Conservation (phyloP, 2,797 vertebrate species). For the Sebastes hubbsi region DNA sequence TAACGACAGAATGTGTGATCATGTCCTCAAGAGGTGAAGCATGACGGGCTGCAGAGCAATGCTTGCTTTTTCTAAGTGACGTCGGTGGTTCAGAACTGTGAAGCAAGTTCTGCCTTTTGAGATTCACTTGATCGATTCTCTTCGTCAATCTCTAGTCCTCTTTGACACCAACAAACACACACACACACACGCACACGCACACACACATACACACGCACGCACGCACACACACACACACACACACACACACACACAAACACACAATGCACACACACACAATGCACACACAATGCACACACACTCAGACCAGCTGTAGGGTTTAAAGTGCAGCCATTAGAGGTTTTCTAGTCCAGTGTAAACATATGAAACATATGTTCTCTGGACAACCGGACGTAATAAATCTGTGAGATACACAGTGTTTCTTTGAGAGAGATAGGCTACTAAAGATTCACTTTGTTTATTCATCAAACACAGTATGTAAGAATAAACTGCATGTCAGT, state of each 20-base stretch:
- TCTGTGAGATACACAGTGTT: slow-evolving; percentile 1
- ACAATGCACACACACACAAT: neutral
- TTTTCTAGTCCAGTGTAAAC: slow-evolving; percentile 29
- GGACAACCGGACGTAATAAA: slow-evolving; percentile 33
- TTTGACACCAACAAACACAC: neutral
- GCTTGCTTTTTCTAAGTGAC: neutral
- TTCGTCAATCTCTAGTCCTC: neutral
- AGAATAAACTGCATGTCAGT: neutral
- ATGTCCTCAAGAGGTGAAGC: slow-evolving; percentile 17
- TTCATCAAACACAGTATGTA: neutral
- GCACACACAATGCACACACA: neutral
- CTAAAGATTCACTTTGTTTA: slow-evolving; percentile 2
- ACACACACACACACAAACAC: neutral
- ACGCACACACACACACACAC: neutral
- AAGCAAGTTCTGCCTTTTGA: neutral
- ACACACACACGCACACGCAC: neutral
- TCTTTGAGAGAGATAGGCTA: neutral
- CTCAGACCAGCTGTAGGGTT: neutral
- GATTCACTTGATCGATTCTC: neutral
- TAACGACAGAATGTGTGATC: slow-evolving; percentile 3
- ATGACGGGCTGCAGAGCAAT: neutral
- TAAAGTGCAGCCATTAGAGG: slow-evolving; percentile 57
- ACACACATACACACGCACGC: neutral
- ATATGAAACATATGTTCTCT: slow-evolving; percentile 31
- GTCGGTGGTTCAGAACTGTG: neutral